These are phyloP conservation scores for Rhincodon typus DNA, from an alignment of 2,797 vertebrate species.

Conservation along the genomic window DNA sequence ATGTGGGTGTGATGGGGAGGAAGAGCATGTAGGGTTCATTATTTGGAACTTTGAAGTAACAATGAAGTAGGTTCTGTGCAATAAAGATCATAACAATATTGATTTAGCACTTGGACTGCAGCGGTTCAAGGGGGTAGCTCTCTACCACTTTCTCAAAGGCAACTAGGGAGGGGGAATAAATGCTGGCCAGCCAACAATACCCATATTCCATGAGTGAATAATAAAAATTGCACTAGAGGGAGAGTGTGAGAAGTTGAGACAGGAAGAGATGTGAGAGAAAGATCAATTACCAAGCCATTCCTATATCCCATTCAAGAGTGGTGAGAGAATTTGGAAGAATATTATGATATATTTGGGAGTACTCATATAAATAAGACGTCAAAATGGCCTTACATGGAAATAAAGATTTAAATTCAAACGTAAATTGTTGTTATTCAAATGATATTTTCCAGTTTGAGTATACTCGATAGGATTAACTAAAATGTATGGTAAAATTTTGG, in stretches of 20 bases:
- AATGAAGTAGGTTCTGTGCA: neutral
- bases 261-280: too few relatives aligned
- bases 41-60: neutral
- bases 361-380: neutral
- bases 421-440: neutral
- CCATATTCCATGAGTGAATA: neutral
- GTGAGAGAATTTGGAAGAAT: neutral
- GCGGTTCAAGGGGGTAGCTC: too few relatives aligned
- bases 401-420: neutral
- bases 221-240: neutral
- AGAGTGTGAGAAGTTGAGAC: neutral
- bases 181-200: too few relatives aligned
- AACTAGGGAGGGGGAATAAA: too few relatives aligned
- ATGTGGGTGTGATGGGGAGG: neutral
- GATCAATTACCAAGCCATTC: neutral
- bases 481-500: neutral
- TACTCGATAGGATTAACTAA: neutral
- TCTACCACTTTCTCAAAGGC: too few relatives aligned
- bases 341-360: neutral
- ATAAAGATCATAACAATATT: neutral
- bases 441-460: neutral
- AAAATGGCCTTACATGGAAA: neutral
- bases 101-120: neutral
- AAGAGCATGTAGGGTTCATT: neutral
- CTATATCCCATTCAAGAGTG: neutral